These are phyloP conservation scores for Harpagoxenus sublaevis DNA, from an alignment of 2,888 invertebrate genomes.

Conservation along the genomic window DNA sequence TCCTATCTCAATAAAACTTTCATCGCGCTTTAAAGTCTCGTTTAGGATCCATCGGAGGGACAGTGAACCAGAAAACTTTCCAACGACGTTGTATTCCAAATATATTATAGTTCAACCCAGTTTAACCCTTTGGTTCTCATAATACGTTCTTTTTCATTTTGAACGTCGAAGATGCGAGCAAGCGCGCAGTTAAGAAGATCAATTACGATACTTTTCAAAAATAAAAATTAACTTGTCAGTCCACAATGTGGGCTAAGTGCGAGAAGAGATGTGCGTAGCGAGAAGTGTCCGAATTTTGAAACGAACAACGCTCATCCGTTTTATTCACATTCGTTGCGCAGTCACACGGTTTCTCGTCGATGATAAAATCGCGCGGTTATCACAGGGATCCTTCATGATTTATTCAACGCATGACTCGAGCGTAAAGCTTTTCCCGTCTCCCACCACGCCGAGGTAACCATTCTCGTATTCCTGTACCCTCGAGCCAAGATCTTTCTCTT, in stretches of 20 bases:
- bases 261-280: background rate
- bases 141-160: constrained; percentile 9
- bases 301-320: background rate
- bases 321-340: constrained; percentile 39
- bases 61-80: constrained; percentile 70
- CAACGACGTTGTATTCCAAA: constrained; percentile 32
- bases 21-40: constrained; percentile 74
- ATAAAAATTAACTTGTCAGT: background rate
- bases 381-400: constrained; percentile 77
- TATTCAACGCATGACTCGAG: constrained; percentile 76
- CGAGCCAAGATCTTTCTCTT: constrained; percentile 56
- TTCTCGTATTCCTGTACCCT: constrained; percentile 3
- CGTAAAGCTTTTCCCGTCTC: constrained; percentile 23
- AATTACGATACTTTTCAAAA: background rate
- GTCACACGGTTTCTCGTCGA: constrained; percentile 68
- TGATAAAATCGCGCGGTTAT: constrained; percentile 79
- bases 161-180: background rate
- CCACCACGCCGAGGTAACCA: background rate
- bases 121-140: constrained; percentile 16
- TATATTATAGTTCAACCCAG: background rate
- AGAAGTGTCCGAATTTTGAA: constrained; percentile 14
- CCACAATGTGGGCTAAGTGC: background rate
- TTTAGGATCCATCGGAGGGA: constrained; percentile 69
- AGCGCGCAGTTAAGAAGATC: background rate
- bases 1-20: constrained; percentile 77